Percentiles rank a stretch among this genome's conserved stretches.
phyloP scores from a whole-genome alignment of 30 jellyfish, hydroid and myxozoan genomes.

The Catostylus mosaicus region DNA sequence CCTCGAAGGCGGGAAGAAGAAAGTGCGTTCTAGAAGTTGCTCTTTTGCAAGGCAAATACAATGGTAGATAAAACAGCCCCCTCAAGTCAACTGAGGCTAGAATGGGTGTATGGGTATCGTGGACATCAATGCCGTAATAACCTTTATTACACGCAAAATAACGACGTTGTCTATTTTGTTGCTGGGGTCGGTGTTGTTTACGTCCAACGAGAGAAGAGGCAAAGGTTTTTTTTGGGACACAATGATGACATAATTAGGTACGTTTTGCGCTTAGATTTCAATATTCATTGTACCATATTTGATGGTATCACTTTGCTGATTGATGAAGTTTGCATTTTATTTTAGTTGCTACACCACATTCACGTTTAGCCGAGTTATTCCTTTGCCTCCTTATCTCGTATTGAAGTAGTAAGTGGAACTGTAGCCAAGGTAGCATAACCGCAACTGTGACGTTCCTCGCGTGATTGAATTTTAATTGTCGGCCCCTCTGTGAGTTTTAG shows the following conservation, averaged over 20 bases:
- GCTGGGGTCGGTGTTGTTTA: conserved; percentile 98
- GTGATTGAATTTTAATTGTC: too few species aligned
- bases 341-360: too few species aligned
- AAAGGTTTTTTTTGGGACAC: conserved; percentile 92
- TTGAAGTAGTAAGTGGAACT: too few species aligned
- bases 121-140: conserved; percentile 99
- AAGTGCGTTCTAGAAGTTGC: not conserved
- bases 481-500: too few species aligned
- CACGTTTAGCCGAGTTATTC: too few species aligned
- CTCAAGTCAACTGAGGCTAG: conserved; percentile 83
- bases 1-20: conserved; percentile 7
- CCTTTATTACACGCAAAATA: conserved; percentile 74
- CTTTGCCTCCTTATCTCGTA: too few species aligned
- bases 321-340: too few species aligned
- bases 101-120: conserved; percentile 98
- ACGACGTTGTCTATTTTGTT: conserved; percentile 89
- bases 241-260: conserved; percentile 94
- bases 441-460: too few species aligned
- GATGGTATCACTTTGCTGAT: too few species aligned
- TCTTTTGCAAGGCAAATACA: not conserved
- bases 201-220: conserved; percentile 72
- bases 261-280: not conserved
- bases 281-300: too few species aligned
- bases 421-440: too few species aligned
- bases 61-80: conserved; percentile 98